These are phyloP conservation scores for Heliconius hortense DNA, from an alignment of 2,888 invertebrate genomes.

Conservation along the genomic window DNA sequence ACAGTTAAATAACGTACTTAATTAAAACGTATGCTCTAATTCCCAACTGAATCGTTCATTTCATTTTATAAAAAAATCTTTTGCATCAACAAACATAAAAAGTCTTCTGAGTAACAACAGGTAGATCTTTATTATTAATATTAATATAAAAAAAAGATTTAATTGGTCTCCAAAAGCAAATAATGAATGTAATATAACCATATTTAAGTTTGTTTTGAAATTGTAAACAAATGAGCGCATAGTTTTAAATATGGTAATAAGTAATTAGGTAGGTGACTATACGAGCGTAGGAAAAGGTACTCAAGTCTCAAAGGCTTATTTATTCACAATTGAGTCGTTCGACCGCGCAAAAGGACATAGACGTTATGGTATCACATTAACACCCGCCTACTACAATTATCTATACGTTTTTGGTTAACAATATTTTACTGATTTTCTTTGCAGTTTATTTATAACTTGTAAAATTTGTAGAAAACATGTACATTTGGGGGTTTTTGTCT, in stretches of 20 bases:
- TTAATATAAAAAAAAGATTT: neutral
- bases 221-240: conserved; percentile 26
- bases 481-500: too few relatives aligned
- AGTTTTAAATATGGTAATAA: conserved; percentile 39
- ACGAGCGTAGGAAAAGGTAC: conserved; percentile 33
- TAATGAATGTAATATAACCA: neutral
- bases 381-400: conserved; percentile 36
- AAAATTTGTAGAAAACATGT: neutral
- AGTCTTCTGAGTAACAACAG: neutral
- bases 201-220: conserved; percentile 15
- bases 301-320: conserved; percentile 23
- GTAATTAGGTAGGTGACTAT: conserved; percentile 40
- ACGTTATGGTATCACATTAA: conserved; percentile 35
- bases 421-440: conserved; percentile 32
- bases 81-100: neutral
- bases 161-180: neutral
- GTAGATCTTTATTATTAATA: neutral
- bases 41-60: too few relatives aligned
- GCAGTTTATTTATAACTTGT: conserved; percentile 18
- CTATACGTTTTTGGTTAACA: conserved; percentile 18
- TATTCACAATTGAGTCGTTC: conserved; percentile 37
- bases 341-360: conserved; percentile 33
- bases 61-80: too few relatives aligned
- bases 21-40: too few relatives aligned
- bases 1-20: too few relatives aligned